Base-by-base conservation (phyloP, 2,113 vertebrate species). In the Nannospalax galili region DNA sequence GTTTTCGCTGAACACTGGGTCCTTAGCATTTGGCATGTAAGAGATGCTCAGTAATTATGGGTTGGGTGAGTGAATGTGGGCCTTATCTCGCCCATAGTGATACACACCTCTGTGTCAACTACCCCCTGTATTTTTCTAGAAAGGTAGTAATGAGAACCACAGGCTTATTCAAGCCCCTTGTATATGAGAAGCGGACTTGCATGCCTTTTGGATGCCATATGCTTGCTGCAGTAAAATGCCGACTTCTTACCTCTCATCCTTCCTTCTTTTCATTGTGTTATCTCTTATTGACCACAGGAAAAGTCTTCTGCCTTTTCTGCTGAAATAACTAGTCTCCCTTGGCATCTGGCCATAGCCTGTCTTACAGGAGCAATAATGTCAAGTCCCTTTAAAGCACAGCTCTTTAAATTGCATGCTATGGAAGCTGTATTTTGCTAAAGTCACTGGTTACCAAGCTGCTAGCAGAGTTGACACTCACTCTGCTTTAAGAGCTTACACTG, bases 281-380 rank as follows among this genome's bases (percentile, higher is more conserved):
- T 60, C n/a, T 93, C 22, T 35, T 37, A 45, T 19, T 3, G 70
- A 65, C 64, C 69, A 73, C 0, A 7, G 48, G 37, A 16, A 32
- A 73, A n/a, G 4, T 69, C 65, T 65, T 60, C 48, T 40, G 48
- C 90, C 70, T 86, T 87, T 95, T 93, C 88, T n/a, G 65, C 30
- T 48, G 75, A 93, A 78, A 52, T 70, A 79, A 64, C 62, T 8
- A 40, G 64, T 60, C 88, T 90, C n/a, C 10, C 7, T 56, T 90
- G 97, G 91, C 64, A 70, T 70, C 42, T 52, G 60, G 75, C 69
- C 77, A 15, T 9, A 2, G 3, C 9, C 35, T 79, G 48, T 42
- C 48, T 82, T 93, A 80, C 40, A 84, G 30, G 72, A 86, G 65
- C 70, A 37, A 52, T 0, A 70, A 48, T 19, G 64, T 84, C 77